Conservation (phyloP, 2,797 vertebrate genomes). For the Propithecus perrieri region DNA sequence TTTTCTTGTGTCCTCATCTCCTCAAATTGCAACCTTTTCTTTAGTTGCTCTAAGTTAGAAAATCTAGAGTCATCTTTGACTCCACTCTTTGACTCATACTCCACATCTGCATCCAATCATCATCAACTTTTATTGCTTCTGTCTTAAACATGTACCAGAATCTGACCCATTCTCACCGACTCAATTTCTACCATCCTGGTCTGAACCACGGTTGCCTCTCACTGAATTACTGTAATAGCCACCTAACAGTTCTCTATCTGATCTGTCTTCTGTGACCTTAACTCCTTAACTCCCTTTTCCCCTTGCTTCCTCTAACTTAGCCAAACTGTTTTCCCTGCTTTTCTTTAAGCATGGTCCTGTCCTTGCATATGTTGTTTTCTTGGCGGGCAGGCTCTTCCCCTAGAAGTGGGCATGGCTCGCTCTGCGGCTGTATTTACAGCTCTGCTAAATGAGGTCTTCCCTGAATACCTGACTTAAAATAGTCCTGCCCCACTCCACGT, state of each 20-base stretch:
- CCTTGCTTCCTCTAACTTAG: background rate
- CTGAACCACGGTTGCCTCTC: background rate
- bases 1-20: background rate
- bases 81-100: background rate
- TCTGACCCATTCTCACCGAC: background rate
- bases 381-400: background rate
- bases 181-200: background rate
- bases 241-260: background rate
- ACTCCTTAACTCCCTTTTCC: background rate
- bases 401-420: background rate
- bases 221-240: background rate
- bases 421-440: background rate
- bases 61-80: background rate
- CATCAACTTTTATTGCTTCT: background rate
- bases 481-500: background rate
- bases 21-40: background rate
- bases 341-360: background rate
- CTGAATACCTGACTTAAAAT: background rate
- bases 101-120: background rate
- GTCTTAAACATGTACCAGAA: background rate
- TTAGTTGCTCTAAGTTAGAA: background rate
- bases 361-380: background rate
- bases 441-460: background rate
- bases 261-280: background rate
- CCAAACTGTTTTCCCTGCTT: background rate